Evolutionary conservation across 2,888 invertebrate species (phyloP).

Genomic region (Melanchra persicariae): DNA sequence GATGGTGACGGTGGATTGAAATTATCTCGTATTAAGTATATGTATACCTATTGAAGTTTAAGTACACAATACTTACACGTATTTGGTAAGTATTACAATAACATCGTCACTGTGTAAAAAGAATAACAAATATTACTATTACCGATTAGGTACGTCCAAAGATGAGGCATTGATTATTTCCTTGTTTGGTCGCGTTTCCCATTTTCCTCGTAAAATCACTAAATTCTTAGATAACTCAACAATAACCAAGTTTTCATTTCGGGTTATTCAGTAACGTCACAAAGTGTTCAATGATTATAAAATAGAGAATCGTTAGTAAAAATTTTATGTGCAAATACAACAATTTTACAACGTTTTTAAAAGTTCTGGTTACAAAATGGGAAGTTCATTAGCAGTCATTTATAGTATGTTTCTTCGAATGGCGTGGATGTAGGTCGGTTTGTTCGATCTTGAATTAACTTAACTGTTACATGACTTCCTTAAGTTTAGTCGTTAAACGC

Average conservation of each 20-base stretch:
- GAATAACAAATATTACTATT: no score
- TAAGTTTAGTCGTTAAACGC: constrained; percentile 19
- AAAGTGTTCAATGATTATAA: not conserved
- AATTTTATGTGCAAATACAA: constrained; percentile 19
- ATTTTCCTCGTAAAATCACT: constrained; percentile 26
- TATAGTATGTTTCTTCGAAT: constrained; percentile 56
- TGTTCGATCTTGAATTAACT: constrained; percentile 54
- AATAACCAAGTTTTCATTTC: not conserved
- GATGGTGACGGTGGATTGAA: no score
- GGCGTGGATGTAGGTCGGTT: constrained; percentile 49
- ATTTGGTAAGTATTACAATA: no score
- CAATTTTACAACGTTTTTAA: constrained; percentile 11
- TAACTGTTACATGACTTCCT: constrained; percentile 61
- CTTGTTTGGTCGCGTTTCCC: not conserved
- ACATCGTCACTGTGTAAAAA: no score
- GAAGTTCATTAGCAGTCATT: constrained; percentile 61
- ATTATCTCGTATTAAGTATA: no score
- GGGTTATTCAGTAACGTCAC: not conserved
- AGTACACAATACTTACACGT: no score
- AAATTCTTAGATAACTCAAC: not conserved
- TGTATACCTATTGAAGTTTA: no score
- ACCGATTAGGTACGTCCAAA: no score
- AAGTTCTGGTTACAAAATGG: constrained; percentile 40
- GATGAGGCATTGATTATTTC: not conserved
- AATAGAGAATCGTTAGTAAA: no score